Conservation (phyloP, 2,113 vertebrate genomes). For the Neogobius melanostomus region DNA sequence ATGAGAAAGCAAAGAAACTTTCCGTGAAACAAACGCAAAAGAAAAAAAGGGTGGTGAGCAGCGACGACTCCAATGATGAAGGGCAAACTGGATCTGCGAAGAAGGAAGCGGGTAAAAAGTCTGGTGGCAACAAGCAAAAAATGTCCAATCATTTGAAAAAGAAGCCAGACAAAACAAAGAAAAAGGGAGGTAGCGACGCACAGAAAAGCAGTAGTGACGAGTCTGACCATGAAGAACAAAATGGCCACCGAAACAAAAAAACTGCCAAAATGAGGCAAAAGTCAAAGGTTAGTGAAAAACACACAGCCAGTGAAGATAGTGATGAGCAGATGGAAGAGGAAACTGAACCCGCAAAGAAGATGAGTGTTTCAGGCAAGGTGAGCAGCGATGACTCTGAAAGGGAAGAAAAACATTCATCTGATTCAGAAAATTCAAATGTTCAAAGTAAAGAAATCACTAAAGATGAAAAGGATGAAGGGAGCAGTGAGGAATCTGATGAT, state of each 20-base stretch:
- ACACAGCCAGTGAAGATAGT: neutral
- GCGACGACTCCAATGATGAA: slow-evolving; percentile 30
- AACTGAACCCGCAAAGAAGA: neutral
- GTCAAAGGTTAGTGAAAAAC: neutral
- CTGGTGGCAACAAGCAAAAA: neutral
- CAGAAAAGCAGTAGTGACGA: neutral
- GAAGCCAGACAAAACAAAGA: slow-evolving; percentile 3
- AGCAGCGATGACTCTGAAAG: neutral
- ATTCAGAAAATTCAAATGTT: neutral
- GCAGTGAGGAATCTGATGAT: slow-evolving; percentile 22
- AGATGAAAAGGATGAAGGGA: neutral
- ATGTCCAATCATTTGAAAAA: neutral
- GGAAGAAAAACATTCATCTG: neutral
- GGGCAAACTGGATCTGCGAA: slow-evolving; percentile 14
- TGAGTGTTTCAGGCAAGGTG: neutral
- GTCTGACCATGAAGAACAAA: neutral
- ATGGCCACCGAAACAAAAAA: neutral
- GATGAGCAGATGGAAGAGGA: neutral
- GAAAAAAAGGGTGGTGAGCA: neutral
- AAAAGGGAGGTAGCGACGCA: slow-evolving; percentile 6
- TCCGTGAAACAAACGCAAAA: neutral
- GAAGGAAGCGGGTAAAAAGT: neutral
- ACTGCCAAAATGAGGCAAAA: neutral
- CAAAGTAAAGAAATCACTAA: neutral
- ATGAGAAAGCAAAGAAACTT: slow-evolving; percentile 9